phyloP scores from a whole-genome alignment of 2,888 invertebrate genomes.

The Chrysina gloriosa region DNA sequence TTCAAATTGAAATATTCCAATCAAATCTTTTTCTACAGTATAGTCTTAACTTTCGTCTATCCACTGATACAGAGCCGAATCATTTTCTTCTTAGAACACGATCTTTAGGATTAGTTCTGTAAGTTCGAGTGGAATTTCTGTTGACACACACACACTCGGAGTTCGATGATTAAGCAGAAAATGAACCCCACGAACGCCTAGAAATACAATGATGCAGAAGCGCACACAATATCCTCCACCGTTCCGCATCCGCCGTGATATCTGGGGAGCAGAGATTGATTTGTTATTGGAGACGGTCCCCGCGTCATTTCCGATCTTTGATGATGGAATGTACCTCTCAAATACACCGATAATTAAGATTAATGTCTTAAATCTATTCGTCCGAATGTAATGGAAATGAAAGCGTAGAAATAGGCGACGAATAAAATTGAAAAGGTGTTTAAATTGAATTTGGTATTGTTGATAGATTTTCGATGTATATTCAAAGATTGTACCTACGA shows the following conservation, averaged over 20 bases:
- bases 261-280: constrained; percentile 49
- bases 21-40: too few relatives aligned
- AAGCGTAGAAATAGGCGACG: too few relatives aligned
- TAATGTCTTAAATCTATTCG: too few relatives aligned
- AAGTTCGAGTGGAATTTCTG: background rate
- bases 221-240: background rate
- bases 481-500: too few relatives aligned
- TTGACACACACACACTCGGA: background rate
- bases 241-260: background rate
- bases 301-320: constrained; percentile 57
- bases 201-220: background rate
- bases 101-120: background rate
- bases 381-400: too few relatives aligned
- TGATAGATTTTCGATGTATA: too few relatives aligned
- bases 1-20: too few relatives aligned
- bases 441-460: too few relatives aligned
- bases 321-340: constrained; percentile 52
- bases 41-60: too few relatives aligned
- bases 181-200: constrained; percentile 10
- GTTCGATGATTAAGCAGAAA: constrained; percentile 25
- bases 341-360: constrained; percentile 46
- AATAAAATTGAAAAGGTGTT: too few relatives aligned
- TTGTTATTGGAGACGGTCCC: constrained; percentile 57
- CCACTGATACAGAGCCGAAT: too few relatives aligned
- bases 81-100: too few relatives aligned